Conservation (phyloP, 2,113 vertebrate species). For the Sylvietta virens region DNA sequence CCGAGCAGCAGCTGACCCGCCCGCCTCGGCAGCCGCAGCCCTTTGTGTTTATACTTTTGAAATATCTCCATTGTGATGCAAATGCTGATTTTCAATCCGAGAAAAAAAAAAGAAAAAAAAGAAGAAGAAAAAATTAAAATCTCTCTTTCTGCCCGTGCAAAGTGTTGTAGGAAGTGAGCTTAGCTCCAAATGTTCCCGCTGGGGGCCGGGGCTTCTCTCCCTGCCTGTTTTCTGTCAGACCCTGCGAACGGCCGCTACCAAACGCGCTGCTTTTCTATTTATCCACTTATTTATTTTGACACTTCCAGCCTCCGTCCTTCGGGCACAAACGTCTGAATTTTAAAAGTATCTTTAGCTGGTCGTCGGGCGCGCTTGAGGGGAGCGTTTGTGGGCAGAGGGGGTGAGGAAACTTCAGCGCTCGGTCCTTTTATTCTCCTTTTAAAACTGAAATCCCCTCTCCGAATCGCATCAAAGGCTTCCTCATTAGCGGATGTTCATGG, state of each 20-base stretch:
- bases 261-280: not conserved
- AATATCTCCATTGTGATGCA: constrained; percentile 79
- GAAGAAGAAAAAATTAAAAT: not conserved
- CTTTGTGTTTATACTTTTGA: constrained; percentile 75
- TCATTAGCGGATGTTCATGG: not conserved
- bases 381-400: not conserved
- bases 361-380: not conserved
- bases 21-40: constrained; percentile 68
- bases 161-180: constrained; percentile 51
- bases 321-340: not conserved
- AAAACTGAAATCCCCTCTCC: not conserved
- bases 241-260: not conserved
- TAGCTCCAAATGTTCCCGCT: constrained; percentile 25
- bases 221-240: constrained; percentile 7
- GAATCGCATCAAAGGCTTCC: not conserved
- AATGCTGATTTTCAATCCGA: constrained; percentile 65
- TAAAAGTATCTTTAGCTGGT: not conserved
- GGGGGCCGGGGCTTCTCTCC: not conserved
- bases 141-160: constrained; percentile 40
- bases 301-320: not conserved
- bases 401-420: not conserved
- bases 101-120: not conserved
- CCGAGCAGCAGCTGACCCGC: constrained; percentile 32
- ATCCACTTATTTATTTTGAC: not conserved
- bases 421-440: not conserved